A percentile compares a stretch with the other conserved stretches of the same genome.
Conservation (phyloP, 2,113 vertebrate genomes). For the Mesembrinibis cayennensis region DNA sequence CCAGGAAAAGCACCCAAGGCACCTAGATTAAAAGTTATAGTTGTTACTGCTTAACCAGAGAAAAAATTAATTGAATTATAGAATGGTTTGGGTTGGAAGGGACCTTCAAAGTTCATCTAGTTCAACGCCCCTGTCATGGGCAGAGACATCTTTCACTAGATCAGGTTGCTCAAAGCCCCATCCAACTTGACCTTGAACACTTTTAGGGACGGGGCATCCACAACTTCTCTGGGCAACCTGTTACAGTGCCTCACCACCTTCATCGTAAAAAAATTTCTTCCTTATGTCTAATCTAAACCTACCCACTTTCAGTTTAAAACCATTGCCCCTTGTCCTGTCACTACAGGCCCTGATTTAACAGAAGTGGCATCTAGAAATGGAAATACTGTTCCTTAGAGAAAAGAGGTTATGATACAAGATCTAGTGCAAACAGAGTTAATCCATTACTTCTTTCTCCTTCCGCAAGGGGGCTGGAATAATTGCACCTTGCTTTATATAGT, state of each 20-base stretch:
- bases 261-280: not conserved
- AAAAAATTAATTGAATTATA: not conserved
- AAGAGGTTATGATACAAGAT: not conserved
- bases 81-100: not conserved
- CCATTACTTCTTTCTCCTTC: not conserved
- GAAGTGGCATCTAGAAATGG: not conserved
- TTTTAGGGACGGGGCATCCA: too few species aligned
- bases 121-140: rapidly evolving
- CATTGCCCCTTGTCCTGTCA: not conserved
- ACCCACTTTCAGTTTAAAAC: not conserved
- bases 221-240: too few species aligned
- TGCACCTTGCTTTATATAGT: not conserved
- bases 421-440: not conserved
- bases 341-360: not conserved
- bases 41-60: not conserved
- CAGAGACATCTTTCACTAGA: not conserved
- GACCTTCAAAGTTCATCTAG: not conserved
- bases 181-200: not conserved
- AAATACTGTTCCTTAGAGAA: not conserved
- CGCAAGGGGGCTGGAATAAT: not conserved
- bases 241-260: too few species aligned
- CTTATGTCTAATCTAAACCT: not conserved
- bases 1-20: not conserved
- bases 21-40: not conserved
- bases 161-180: not conserved